Base-by-base conservation (phyloP, 1,140 invertebrate genomes). In the Philaenus spumarius region DNA sequence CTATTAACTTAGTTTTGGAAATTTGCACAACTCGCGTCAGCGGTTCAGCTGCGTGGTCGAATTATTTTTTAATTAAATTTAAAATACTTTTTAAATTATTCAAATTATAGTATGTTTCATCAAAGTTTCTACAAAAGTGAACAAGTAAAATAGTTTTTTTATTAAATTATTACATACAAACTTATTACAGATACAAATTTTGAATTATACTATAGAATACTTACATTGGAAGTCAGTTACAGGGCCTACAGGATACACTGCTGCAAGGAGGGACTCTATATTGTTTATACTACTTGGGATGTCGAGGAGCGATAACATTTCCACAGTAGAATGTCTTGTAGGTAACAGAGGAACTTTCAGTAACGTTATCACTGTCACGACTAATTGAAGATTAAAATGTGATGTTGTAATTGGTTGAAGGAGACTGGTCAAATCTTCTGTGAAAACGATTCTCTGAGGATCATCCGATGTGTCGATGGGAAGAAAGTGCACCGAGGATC, bases 401-500 rank as follows among this genome's bases (percentile, higher is more conserved):
- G 64, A 67, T n/a, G 71, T 72, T 34, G 80, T 74, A 39, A 85
- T 70, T 2, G 83, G 82, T 71, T 84, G 81, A 37, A 84, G 76
- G 51, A 83, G 78, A 62, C 81, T 78, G 2, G 75, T 73, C 2
- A 85, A 77, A 66, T 86, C 83, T 64, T 82, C 79, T 17, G 75
- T 71, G 48, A 81, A 78, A 22, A 86, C 75, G 24, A 79, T 73
- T 60, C 84, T 74, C 63, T 83, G 79, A 15, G 78, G 73, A 71
- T 83, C 81, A 48, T 60, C 77, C 71, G 26, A 73, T 30, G 40
- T 73, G 54, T 58, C 71, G 60, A 71, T 51, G 30, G 81, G 74
- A 11, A 82, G 70, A 74, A 80, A 86, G 66, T 82, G 78, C 54
- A 76, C 81, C 12, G 77, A 72, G 66, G 83, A 80, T 19, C 83